Conservation (phyloP, 1,140 invertebrate genomes). For the Ips nitidus region DNA sequence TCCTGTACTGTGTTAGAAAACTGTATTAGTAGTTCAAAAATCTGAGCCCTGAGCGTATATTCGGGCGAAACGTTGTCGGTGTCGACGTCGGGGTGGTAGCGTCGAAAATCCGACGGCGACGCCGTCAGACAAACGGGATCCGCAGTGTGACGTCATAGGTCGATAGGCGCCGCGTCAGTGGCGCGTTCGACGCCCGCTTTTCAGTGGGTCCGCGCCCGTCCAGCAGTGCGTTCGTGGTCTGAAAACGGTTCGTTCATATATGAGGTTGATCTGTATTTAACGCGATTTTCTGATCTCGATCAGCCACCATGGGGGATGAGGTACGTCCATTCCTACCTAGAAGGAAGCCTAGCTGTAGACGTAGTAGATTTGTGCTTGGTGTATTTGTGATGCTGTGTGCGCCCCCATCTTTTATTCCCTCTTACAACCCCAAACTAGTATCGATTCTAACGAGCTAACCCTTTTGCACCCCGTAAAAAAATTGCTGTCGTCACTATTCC, state of each 20-base stretch:
- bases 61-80: neutral
- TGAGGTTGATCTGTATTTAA: slow-evolving; percentile 50
- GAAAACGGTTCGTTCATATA: slow-evolving; percentile 35
- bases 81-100: slow-evolving; percentile 1
- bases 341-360: neutral
- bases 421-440: too few species aligned
- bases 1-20: too few species aligned
- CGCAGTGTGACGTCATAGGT: slow-evolving; percentile 53
- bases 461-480: too few species aligned
- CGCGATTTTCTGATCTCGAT: slow-evolving; percentile 39
- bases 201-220: slow-evolving; percentile 50
- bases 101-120: slow-evolving; percentile 30
- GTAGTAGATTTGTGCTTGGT: neutral
- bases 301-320: slow-evolving; percentile 46
- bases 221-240: slow-evolving; percentile 39
- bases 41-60: too few species aligned
- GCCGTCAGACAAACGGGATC: slow-evolving; percentile 40
- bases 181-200: slow-evolving; percentile 42
- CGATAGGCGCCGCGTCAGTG: slow-evolving; percentile 48
- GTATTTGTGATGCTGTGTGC: too few species aligned
- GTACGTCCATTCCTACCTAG: slow-evolving; percentile 10
- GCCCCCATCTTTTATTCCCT: too few species aligned
- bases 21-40: too few species aligned
- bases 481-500: too few species aligned
- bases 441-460: too few species aligned